phyloP scores from a whole-genome alignment of 1,140 invertebrate genomes.

The Orchesella cincta region DNA sequence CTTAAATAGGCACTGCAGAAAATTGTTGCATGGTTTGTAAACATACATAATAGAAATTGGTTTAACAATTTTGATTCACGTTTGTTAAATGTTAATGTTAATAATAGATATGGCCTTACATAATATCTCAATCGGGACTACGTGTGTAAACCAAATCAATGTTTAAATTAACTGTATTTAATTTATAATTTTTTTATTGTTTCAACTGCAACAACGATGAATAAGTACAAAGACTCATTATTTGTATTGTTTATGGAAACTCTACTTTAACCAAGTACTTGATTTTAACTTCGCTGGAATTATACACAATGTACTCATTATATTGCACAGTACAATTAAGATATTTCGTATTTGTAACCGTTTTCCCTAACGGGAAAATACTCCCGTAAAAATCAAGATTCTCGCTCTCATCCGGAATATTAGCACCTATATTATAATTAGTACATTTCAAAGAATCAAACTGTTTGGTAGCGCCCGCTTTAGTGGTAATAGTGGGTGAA shows the following conservation, averaged over 20 bases:
- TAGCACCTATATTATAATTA: too few species aligned
- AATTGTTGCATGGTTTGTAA: too few species aligned
- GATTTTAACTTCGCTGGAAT: background rate
- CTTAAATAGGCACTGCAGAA: too few species aligned
- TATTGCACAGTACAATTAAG: background rate
- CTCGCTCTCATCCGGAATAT: background rate
- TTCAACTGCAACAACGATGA: background rate
- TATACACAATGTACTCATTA: slow-evolving; percentile 21
- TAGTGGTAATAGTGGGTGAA: background rate
- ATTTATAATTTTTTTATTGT: background rate
- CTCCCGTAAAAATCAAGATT: background rate
- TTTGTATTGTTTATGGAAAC: background rate
- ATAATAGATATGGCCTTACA: too few species aligned
- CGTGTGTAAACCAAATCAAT: background rate
- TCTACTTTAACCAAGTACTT: slow-evolving; percentile 6
- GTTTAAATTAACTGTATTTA: background rate
- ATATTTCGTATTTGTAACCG: background rate
- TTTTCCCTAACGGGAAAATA: background rate
- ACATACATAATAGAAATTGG: too few species aligned
- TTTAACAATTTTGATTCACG: too few species aligned
- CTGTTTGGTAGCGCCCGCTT: too few species aligned
- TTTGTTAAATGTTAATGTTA: too few species aligned
- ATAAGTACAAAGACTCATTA: background rate
- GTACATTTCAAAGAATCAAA: slow-evolving; percentile 12
- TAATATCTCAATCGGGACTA: too few species aligned